These are phyloP conservation scores for Indicator indicator DNA, from an alignment of 2,113 vertebrate species.

Conservation along the genomic window DNA sequence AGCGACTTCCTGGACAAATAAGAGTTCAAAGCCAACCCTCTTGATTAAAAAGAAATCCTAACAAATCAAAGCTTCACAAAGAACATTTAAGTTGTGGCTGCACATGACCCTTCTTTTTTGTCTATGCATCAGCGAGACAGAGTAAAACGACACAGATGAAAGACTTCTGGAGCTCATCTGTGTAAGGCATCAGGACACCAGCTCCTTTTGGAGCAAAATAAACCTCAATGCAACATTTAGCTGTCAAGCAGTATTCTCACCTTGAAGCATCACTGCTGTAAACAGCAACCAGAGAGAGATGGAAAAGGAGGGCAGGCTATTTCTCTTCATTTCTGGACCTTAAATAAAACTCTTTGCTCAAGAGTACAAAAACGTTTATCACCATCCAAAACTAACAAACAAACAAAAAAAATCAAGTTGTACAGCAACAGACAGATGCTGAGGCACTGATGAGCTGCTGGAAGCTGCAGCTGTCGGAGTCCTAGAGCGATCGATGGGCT, in stretches of 20 bases:
- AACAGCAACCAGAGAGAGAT: conserved; percentile 61
- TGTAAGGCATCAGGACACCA: neutral
- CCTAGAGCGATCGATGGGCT: neutral
- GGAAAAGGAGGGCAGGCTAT: neutral
- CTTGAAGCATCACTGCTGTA: conserved; percentile 53
- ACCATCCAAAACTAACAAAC: neutral
- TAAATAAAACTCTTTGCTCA: neutral
- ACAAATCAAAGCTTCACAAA: neutral
- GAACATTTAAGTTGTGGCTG: neutral
- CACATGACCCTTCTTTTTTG: neutral
- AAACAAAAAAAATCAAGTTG: neutral
- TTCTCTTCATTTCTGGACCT: conserved; percentile 42
- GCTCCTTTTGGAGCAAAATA: neutral
- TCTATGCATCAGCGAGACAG: neutral
- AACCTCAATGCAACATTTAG: neutral
- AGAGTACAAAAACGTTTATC: neutral
- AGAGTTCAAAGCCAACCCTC: neutral
- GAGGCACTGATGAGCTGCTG: neutral
- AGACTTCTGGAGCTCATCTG: neutral
- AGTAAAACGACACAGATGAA: neutral
- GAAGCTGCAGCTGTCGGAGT: neutral
- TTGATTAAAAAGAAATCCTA: neutral
- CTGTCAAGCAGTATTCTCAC: conserved; percentile 61
- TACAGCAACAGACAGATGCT: neutral
- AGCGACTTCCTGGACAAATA: neutral